phyloP scores from a whole-genome alignment of 2,797 vertebrate genomes.

The Pseudopleuronectes americanus region DNA sequence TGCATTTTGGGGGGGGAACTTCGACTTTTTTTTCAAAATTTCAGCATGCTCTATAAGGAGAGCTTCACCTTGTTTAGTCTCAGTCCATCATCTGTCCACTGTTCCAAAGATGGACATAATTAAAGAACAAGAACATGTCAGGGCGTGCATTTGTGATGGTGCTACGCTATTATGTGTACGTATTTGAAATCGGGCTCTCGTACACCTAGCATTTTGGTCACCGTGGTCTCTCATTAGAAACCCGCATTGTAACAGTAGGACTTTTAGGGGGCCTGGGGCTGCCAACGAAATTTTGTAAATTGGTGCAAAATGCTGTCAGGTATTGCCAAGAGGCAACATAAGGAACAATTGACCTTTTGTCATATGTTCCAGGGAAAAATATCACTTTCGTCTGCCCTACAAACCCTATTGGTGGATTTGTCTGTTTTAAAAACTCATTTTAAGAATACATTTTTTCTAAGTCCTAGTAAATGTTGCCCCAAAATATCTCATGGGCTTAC shows the following conservation, averaged over 20 bases:
- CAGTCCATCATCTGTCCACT: conserved; percentile 51
- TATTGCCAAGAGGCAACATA: conserved; percentile 4
- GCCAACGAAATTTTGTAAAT: conserved; percentile 6
- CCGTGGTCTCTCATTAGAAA: conserved; percentile 64
- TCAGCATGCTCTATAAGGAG: conserved; percentile 17
- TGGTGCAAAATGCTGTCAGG: not conserved
- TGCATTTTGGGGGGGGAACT: not conserved
- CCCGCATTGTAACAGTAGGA: conserved; percentile 49
- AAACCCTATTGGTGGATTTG: too few species aligned
- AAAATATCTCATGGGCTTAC: not conserved
- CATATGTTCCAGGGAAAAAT: not conserved
- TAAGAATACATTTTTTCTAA: not conserved
- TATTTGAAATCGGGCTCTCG: conserved; percentile 47
- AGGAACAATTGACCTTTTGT: conserved; percentile 5
- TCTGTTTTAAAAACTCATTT: too few species aligned
- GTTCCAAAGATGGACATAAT: conserved; percentile 57
- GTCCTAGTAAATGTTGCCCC: conserved; percentile 7
- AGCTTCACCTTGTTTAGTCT: conserved; percentile 50
- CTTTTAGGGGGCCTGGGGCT: conserved; percentile 7
- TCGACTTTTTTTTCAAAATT: conserved; percentile 3
- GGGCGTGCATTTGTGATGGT: conserved; percentile 39
- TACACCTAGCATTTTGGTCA: conserved; percentile 66
- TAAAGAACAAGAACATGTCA: conserved; percentile 46
- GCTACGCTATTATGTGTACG: conserved; percentile 31
- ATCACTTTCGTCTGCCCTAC: too few species aligned